Conservation (phyloP, 2,113 vertebrate species). For the Caretta caretta region DNA sequence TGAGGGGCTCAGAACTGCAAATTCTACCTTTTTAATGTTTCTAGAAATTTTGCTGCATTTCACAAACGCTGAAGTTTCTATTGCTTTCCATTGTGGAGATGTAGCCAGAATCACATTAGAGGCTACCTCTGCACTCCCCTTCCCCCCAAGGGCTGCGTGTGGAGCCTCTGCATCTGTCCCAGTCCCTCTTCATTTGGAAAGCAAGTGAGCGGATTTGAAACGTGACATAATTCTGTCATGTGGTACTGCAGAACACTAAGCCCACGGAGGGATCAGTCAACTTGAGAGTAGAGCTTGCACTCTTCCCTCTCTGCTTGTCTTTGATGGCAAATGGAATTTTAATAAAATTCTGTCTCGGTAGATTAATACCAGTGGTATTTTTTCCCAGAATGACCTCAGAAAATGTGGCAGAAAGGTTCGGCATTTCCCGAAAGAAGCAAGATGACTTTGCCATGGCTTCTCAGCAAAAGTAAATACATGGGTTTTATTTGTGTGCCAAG, state of each 20-base stretch:
- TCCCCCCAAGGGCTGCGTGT: neutral
- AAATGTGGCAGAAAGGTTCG: slow-evolving; percentile 91
- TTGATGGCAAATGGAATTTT: neutral
- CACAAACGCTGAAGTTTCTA: neutral
- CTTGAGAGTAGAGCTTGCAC: neutral
- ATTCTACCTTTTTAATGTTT: neutral
- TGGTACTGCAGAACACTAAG: neutral
- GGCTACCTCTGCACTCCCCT: neutral
- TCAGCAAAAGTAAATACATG: slow-evolving; percentile 86
- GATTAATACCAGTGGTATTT: neutral
- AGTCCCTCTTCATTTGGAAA: neutral
- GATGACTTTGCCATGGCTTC: slow-evolving; percentile 90
- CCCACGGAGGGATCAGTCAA: neutral
- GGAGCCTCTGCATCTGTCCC: neutral
- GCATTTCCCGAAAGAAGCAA: slow-evolving; percentile 89
- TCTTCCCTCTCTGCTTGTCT: neutral
- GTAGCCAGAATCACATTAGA: neutral
- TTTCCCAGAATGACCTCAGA: slow-evolving; percentile 91
- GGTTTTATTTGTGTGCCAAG: neutral
- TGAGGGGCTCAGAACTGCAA: neutral
- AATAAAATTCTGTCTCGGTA: fast-evolving
- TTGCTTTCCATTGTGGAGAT: neutral
- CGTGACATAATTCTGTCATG: neutral
- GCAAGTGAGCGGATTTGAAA: neutral
- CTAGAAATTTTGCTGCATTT: neutral